These are phyloP conservation scores for Caenorhabditis imperialis DNA, from an alignment of 2,888 invertebrate species.

Conservation along the genomic window DNA sequence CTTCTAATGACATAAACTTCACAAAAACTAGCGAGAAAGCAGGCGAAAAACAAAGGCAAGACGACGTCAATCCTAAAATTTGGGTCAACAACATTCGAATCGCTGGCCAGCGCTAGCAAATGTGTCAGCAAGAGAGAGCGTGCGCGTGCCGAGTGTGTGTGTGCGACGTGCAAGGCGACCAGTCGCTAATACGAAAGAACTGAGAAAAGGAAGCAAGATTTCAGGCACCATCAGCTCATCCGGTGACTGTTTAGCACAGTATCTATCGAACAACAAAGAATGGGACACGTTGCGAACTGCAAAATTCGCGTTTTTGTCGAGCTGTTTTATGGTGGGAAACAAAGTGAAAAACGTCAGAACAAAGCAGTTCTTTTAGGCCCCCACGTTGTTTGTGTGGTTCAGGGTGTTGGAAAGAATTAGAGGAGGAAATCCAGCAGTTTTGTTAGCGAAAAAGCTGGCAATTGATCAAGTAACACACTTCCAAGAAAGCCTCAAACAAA, in stretches of 20 bases:
- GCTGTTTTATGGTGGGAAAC: constrained; percentile 42
- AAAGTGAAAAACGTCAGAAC: not conserved
- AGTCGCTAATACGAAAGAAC: too few relatives aligned
- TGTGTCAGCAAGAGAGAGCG: too few relatives aligned
- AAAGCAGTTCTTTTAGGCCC: constrained; percentile 41
- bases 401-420: constrained; percentile 22
- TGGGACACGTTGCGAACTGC: constrained; percentile 44
- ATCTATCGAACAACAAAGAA: constrained; percentile 29
- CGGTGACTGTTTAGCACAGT: constrained; percentile 44
- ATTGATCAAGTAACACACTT: constrained; percentile 41
- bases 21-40: too few relatives aligned
- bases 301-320: constrained; percentile 33
- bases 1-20: too few relatives aligned
- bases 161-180: too few relatives aligned
- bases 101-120: too few relatives aligned
- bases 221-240: constrained; percentile 42
- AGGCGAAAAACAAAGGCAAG: too few relatives aligned
- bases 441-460: constrained; percentile 24
- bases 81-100: too few relatives aligned
- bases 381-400: constrained; percentile 40
- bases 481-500: not conserved
- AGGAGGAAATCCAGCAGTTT: constrained; percentile 7
- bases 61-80: too few relatives aligned
- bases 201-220: not conserved
- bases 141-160: too few relatives aligned